Conservation (phyloP, 2,888 invertebrate genomes). For the Chymomyza amoena region DNA sequence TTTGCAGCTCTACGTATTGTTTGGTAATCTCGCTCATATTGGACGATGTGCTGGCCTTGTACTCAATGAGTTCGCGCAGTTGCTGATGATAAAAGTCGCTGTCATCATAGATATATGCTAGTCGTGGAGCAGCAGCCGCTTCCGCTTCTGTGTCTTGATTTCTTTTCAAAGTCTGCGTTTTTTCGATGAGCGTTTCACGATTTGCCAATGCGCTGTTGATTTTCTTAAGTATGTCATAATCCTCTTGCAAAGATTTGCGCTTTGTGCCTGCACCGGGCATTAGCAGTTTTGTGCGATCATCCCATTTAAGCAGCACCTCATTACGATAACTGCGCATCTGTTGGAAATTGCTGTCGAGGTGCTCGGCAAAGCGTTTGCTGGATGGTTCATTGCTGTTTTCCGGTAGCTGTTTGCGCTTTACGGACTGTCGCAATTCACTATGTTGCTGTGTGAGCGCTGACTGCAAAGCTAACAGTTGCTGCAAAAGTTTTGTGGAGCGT, state of each 20-base stretch:
- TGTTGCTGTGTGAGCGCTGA: constrained; percentile 82
- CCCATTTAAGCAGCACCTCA: constrained; percentile 93
- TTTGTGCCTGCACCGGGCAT: constrained; percentile 83
- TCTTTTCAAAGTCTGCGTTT: constrained; percentile 89
- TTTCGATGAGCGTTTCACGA: constrained; percentile 85
- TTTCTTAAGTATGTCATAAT: constrained; percentile 82
- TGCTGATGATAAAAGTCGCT: constrained; percentile 98
- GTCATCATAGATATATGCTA: constrained; percentile 93
- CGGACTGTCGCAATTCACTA: constrained; percentile 83
- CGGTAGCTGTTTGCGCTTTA: constrained; percentile 67
- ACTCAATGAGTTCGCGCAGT: constrained; percentile 93
- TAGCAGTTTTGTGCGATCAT: constrained; percentile 91
- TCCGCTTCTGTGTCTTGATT: constrained; percentile 82
- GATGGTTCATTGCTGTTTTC: constrained; percentile 25
- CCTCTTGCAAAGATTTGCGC: constrained; percentile 79
- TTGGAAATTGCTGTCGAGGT: constrained; percentile 81
- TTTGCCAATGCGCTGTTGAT: constrained; percentile 92
- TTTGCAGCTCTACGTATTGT: constrained; percentile 95
- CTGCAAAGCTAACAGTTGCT: constrained; percentile 83
- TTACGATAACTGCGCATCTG: constrained; percentile 86
- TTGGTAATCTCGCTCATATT: constrained; percentile 92
- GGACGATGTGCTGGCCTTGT: constrained; percentile 89
- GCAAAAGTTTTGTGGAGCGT: constrained; percentile 82
- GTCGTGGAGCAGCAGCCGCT: constrained; percentile 8
- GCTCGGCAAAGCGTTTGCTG: constrained; percentile 75